These are phyloP conservation scores for Aplodontia rufa DNA, from an alignment of 2,113 vertebrate species.

Conservation along the genomic window DNA sequence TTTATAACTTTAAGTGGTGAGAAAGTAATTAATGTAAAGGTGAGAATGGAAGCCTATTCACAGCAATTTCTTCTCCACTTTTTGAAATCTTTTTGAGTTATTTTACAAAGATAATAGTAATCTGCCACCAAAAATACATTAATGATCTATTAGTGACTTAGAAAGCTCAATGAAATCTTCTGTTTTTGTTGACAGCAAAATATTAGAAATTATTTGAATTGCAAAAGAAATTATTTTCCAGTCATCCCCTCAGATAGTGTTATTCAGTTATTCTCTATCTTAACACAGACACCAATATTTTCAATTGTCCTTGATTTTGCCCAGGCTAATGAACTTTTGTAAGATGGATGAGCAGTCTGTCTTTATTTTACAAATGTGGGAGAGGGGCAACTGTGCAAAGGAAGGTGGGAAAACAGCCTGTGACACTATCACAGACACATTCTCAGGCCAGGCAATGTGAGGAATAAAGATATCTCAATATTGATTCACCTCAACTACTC, in stretches of 20 bases:
- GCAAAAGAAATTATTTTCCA: background rate
- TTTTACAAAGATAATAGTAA: constrained; percentile 24
- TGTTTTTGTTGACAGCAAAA: constrained; percentile 13
- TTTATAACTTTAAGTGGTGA: constrained; percentile 1
- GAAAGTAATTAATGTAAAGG: background rate
- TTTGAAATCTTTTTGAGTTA: constrained; percentile 39
- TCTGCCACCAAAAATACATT: constrained; percentile 36
- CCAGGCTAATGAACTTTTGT: background rate
- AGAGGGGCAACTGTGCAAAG: background rate
- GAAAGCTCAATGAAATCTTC: constrained; percentile 29
- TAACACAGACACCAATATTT: background rate
- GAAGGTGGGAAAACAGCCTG: background rate
- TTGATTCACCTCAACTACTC: background rate
- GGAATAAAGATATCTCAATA: background rate
- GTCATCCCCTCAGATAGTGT: background rate
- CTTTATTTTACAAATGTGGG: background rate
- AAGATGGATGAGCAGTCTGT: background rate
- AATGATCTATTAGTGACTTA: constrained; percentile 2
- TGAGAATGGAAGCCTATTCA: background rate
- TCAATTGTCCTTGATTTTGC: constrained; percentile 8
- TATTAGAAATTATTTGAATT: constrained; percentile 2
- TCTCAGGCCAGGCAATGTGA: background rate
- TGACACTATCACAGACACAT: background rate
- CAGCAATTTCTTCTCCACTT: background rate
- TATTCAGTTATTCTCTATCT: background rate